Conservation (phyloP, 2,113 vertebrate genomes). For the Cebus imitator region DNA sequence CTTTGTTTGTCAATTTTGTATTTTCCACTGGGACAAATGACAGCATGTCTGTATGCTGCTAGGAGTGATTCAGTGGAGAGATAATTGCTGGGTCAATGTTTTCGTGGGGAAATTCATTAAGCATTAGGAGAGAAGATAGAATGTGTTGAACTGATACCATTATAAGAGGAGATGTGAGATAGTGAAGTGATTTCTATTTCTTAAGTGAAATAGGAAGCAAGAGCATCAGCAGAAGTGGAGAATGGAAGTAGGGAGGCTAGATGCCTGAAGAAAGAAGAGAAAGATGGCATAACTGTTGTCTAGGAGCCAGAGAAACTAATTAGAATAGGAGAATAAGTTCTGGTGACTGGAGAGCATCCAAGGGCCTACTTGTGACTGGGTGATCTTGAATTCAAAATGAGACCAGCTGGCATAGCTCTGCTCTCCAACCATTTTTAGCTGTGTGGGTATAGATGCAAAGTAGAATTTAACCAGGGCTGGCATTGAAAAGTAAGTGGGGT, state of each 20-base stretch:
- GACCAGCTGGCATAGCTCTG: background rate
- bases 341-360: background rate
- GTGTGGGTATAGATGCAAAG: background rate
- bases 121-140: background rate
- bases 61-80: background rate
- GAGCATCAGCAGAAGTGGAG: background rate
- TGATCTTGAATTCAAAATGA: background rate
- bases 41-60: background rate
- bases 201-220: background rate
- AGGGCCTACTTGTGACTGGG: background rate
- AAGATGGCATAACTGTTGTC: background rate
- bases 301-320: background rate
- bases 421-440: background rate
- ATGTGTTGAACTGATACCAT: background rate
- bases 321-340: background rate
- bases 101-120: background rate
- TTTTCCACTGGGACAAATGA: background rate
- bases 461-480: background rate
- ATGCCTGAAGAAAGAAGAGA: background rate
- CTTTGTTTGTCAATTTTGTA: background rate
- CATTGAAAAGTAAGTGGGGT: background rate
- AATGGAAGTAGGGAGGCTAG: background rate
- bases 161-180: background rate
- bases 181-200: background rate
- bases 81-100: background rate